Base-by-base conservation (phyloP, 2,797 vertebrate species). In the Botia almorhae region DNA sequence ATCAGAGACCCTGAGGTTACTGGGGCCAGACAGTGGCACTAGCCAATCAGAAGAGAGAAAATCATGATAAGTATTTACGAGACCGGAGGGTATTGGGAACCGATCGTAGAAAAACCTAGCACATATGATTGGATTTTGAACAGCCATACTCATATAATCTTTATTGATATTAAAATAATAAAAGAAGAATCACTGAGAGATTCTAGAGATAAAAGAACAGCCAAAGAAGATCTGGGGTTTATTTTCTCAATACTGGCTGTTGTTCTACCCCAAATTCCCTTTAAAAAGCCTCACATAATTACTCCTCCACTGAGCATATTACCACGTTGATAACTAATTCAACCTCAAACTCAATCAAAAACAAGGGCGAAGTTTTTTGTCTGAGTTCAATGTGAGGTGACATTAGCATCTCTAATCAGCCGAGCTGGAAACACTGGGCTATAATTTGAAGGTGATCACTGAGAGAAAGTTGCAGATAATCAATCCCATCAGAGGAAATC, bases 1-100 rank as follows among this genome's bases (percentile, higher is more conserved):
- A 10, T 96, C 95, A 1, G 95, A 95, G 43, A 96, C 93, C 17
- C 91, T 91, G 0, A 96, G 86, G 50, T 95, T 95, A 39, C 87
- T 88, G 3, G 96, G 95, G 67, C 93, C 91, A 36, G 91, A 93
- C 26, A 93, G 82, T 4, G 95, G 90, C 81, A 94, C 96, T 96
- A 83, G 81, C 67, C 53, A 85, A 87, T 85, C 73, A 83, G 21
- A 43, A 64, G 85, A 85, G 80, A 0, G 7, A 79, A 26, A 14
- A 63, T 23, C 4, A 12, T 19, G 6, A 55, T 67, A 56, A 73
- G 61, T 33, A 46, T 72, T 70, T 55, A 23, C 39, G 70, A 19
- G 43, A 10, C 19, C 21, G 33, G 12, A 46, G 23, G 29, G 29
- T 33, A 63, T 63, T 63, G 12, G 1, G 46, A 80, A 8, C 2